Base-by-base conservation (phyloP, 2,113 vertebrate genomes). In the Vireo altiloquus region DNA sequence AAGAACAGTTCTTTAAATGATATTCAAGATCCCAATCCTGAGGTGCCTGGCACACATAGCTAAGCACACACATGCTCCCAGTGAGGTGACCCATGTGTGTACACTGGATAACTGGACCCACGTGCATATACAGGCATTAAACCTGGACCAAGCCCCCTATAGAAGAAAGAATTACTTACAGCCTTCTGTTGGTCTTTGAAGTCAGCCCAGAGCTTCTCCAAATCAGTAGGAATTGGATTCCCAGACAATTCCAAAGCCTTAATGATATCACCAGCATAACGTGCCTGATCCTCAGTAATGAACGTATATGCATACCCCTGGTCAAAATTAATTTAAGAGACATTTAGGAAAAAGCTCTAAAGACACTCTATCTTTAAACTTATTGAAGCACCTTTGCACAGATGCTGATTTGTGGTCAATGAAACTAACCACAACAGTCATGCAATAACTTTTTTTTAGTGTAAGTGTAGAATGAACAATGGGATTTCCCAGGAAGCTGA, bases 121-220 rank as follows among this genome's bases (percentile, higher is more conserved):
- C 0, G 0, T 46, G 35, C 35, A 61, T 7, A 25, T 11, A 6
- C 4, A 70, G 0, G 0, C 33, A 16, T 35, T 46, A 82, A 87
- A 90, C 37, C 42, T 59, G 77, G 30, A 82, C 17, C 66, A 94
- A 65, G 42, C 25, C 19, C 40, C 20, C 17, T 15, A 6, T 5
- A 69, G 66, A 60, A 82, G 10, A 30, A 80, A 82, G 69, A 74
- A 89, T 94, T 77, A 97, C 98, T 98, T 91, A 99, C 99, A 69
- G 99, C 99, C 95, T 99, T 99, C 97, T 99, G 99, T 4, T 99
- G 99, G 78, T 99, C 99, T 98, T 99, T 99, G 96, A 99, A 99
- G 74, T 98, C 98, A 76, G 95, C 98, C 99, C 99, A 99, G 33
- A 99, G 98, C 95, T 99, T 98, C 96, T 99, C 99, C 72, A 99